Percentiles rank a stretch among this genome's conserved stretches.
Conservation (phyloP, 2,113 vertebrate species). For the Larimichthys crocea region DNA sequence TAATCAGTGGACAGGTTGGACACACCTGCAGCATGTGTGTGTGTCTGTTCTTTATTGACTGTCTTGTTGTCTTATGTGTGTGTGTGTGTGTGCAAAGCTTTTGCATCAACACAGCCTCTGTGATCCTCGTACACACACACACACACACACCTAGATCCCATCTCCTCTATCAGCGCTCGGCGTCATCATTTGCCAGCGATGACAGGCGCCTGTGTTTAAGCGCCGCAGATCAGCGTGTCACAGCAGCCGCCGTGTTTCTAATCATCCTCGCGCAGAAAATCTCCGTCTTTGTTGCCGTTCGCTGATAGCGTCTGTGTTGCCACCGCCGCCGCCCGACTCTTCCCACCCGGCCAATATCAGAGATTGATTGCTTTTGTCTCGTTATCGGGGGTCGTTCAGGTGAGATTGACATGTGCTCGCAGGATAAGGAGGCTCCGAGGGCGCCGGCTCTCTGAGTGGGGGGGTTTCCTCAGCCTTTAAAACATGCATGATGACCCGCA, state of each 20-base stretch:
- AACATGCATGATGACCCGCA: conserved; percentile 75
- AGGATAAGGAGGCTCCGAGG: conserved; percentile 59
- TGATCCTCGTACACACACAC: conserved; percentile 23
- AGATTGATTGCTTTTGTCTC: conserved; percentile 78
- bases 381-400: conserved; percentile 69
- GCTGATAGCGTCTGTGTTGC: conserved; percentile 62
- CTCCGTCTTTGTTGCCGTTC: conserved; percentile 63
- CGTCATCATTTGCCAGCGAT: conserved; percentile 68
- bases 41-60: conserved; percentile 1
- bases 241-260: conserved; percentile 60
- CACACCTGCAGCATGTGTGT: background rate
- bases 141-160: conserved; percentile 55
- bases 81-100: conserved; percentile 19
- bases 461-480: conserved; percentile 24
- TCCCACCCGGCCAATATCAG: conserved; percentile 65
- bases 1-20: background rate
- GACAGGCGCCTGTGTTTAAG: conserved; percentile 72
- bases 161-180: conserved; percentile 58
- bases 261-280: conserved; percentile 69
- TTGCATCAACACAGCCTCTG: conserved; percentile 39
- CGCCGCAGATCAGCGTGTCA: conserved; percentile 61
- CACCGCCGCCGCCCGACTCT: conserved; percentile 4
- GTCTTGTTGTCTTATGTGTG: background rate
- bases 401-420: conserved; percentile 72
- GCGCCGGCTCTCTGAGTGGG: background rate